phyloP scores from a whole-genome alignment of 2,113 vertebrate species.

The Sapayoa aenigma region DNA sequence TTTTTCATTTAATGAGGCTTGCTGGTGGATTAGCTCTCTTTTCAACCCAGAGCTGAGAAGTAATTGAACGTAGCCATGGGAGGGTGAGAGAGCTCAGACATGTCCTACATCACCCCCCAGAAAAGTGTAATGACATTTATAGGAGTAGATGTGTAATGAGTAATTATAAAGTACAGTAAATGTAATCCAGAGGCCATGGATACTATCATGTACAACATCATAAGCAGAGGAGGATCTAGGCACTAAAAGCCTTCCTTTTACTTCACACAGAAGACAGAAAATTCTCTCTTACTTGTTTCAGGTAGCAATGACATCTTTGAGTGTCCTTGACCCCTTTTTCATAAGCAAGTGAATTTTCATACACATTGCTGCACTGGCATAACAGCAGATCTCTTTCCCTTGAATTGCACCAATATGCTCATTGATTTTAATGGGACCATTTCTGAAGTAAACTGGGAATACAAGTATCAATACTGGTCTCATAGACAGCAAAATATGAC shows the following conservation, averaged over 20 bases:
- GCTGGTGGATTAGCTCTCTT: not conserved
- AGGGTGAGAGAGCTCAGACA: not conserved
- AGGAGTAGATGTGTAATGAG: not conserved
- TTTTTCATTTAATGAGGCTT: not conserved
- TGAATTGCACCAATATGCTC: not conserved
- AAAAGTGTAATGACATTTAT: not conserved
- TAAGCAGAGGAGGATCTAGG: not conserved
- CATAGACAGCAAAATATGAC: not conserved
- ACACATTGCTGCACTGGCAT: not conserved
- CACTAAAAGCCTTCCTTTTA: not conserved
- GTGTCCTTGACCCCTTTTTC: not conserved
- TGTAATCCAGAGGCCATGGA: not conserved
- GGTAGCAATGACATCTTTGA: not conserved
- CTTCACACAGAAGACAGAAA: not conserved
- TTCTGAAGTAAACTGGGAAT: not conserved
- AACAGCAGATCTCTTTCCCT: not conserved
- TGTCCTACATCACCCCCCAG: not conserved
- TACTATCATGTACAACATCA: not conserved
- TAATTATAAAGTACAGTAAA: not conserved
- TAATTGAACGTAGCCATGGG: rapidly evolving
- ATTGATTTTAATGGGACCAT: not conserved
- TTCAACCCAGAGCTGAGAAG: not conserved
- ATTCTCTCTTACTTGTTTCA: not conserved
- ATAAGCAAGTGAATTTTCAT: not conserved
- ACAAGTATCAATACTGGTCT: not conserved